Base-by-base conservation (phyloP, 2,888 invertebrate genomes). In the Aporophyla nigra region DNA sequence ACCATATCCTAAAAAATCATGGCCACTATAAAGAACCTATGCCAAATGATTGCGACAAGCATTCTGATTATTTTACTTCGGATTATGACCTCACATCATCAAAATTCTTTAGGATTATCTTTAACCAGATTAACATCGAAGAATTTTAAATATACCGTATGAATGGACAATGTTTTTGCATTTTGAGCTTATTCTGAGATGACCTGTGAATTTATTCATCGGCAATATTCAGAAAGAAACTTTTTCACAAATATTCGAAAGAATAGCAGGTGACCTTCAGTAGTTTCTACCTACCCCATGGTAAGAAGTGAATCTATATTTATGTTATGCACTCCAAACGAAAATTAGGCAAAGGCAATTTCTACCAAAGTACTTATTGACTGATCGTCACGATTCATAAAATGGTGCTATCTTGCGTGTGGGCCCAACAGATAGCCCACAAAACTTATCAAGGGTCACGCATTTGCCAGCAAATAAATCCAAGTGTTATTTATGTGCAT, bases 1-100 rank as follows among this genome's bases (percentile, higher is more conserved):
- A 33, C 46, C 2, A 7, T 70, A 49, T 74, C 62, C 40, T 2
- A 43, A 65, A n/a, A 63, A 71, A n/a, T 12, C 49, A 65, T 83
- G 73, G 80, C 51, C 68, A 84, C 68, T 21, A 2, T 54, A 71
- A 33, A 40, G 24, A 56, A n/a, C 46, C 73, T 74, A 67, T 74
- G 69, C 27, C 19, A 81, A 84, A 83, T 54, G 70, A 78, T 74
- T 72, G 81, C 84, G 62, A 84, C 69, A 61, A 70, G 71, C 46
- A 72, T 78, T 59, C 66, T 58, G 71, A 81, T 83, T 74, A 77
- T 51, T 59, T 74, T 66, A 62, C 46, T 61, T 46, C 24, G 67
- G 80, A 66, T 71, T 74, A 74, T 74, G 78, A 78, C 69, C 69
- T 84, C 74, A 78, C n/a, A 70, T 72, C n/a, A 84, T 81, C 62